phyloP scores from a whole-genome alignment of 1,140 invertebrate genomes.

The Drosophila malerkotliana region DNA sequence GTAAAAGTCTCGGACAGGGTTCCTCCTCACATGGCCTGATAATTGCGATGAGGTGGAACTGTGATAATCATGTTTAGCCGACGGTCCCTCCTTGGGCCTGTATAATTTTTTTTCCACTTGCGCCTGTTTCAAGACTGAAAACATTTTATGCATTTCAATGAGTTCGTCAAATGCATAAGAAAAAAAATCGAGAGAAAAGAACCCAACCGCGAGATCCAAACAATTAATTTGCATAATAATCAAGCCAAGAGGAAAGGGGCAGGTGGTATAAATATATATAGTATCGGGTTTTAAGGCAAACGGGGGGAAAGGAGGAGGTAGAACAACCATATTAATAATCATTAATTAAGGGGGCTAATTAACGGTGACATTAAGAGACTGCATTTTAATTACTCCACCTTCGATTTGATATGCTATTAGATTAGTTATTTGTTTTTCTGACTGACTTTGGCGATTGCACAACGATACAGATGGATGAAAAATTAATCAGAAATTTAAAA shows the following conservation, averaged over 20 bases:
- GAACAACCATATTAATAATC: conserved; percentile 82
- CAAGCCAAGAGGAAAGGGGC: conserved; percentile 30
- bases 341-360: conserved; percentile 81
- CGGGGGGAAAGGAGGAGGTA: neutral
- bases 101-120: conserved; percentile 9
- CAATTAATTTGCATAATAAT: conserved; percentile 82
- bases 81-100: conserved; percentile 26
- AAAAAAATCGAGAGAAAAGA: conserved; percentile 12
- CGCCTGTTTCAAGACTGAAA: conserved; percentile 9
- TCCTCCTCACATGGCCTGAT: conserved; percentile 52
- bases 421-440: conserved; percentile 7
- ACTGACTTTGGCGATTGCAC: neutral
- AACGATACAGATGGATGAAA: neutral
- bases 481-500: neutral
- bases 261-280: neutral
- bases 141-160: conserved; percentile 76
- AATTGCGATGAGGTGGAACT: conserved; percentile 79
- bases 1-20: neutral
- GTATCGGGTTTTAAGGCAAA: neutral
- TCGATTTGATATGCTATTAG: conserved; percentile 29
- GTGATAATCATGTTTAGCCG: conserved; percentile 79
- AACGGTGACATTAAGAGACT: conserved; percentile 80
- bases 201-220: conserved; percentile 31
- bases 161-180: conserved; percentile 72
- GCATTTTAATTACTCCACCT: conserved; percentile 68